Base-by-base conservation (phyloP, 2,113 vertebrate genomes). In the Phrynosoma blainvillii region DNA sequence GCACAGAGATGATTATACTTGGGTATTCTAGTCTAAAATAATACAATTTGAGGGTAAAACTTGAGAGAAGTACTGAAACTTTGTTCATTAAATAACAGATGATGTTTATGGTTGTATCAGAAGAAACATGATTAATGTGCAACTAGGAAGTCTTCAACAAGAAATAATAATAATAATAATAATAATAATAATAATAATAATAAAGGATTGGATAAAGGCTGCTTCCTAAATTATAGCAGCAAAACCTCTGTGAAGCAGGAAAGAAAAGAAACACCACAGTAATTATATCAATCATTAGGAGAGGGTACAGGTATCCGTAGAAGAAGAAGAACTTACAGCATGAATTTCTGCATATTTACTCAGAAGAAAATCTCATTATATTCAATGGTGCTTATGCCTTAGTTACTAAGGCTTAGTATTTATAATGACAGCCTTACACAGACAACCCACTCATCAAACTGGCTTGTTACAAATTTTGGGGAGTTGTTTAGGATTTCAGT, bases 151-250 rank as follows among this genome's bases (percentile, higher is more conserved):
- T 84, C 90, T 90, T 0, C 30, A 80, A 87, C 83, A 91, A 86
- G 18, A 90, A 93, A 94, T 2, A 91, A 88, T 87, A 93, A 62
- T 62, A 62, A 59, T 59, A 59, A 59, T 94, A 85, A 89, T 85
- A 75, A 91, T n/a, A 93, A 94, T 2, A 91, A 88, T 87, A 93
- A 62, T 62, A 62, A 59, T 59, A 59, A 59, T 94, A 85, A 89
- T 85, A 75, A 91, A 90, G 89, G 90, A 84, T 86, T 92, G 91
- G 89, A 54, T 89, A 82, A 91, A 79, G 68, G 89, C n/a, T 83
- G 36, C 0, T 0, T 84, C 84, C 86, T 91, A 88, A 79, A 77
- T 42, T 85, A 89, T 56, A 71, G 87, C 84, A 91, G 90, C 79
- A 59, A 79, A 90, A 93, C 89, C 32, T 40, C 6, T 68, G 40